Base-by-base conservation (phyloP, 2,113 vertebrate genomes). In the Dasypus novemcinctus region DNA sequence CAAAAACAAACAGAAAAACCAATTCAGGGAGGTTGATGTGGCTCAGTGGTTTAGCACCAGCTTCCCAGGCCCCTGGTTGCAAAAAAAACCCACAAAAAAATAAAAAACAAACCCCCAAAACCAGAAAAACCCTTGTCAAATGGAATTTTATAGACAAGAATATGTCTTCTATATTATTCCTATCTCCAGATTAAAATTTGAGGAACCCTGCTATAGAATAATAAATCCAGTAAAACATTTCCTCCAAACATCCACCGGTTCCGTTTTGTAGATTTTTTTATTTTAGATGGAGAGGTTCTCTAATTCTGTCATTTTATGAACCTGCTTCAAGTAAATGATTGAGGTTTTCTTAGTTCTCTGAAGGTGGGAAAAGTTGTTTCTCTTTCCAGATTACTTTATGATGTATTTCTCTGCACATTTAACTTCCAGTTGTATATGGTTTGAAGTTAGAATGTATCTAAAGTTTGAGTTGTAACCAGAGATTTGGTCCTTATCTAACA, bases 291-390 rank as follows among this genome's bases (percentile, higher is more conserved):
- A 66, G n/a, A 81, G 46, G 13, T 76, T 36, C n/a, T 38, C 38
- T 93, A 18, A 36, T 90, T 93, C 52, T 86, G 21, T 72, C 36
- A 71, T 75, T 63, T 71, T 79, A 68, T 9, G 78, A 41, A 71
- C 17, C 43, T 95, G 84, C 54, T 83, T 80, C 43, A 71, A 76
- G 69, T 52, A 57, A 69, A 21, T 63, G 78, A 80, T 63, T 63
- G 78, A 82, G 27, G n/a, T 81, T 94, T 91, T 83, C 49, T 84
- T 29, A 94, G 38, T 94, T 71, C 54, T 94, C 25, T 87, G 20
- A 25, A n/a, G n/a, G n/a, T 72, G 72, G 18, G 36, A 72, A 72
- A 88, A 64, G 17, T 83, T 69, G 20, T 63, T 23, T 57, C 33
- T 92, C 78, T 88, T 57, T 80, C 8, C 43, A n/a, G 36, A 59